Conservation (phyloP, 2,113 vertebrate species). For the Callipepla californica region DNA sequence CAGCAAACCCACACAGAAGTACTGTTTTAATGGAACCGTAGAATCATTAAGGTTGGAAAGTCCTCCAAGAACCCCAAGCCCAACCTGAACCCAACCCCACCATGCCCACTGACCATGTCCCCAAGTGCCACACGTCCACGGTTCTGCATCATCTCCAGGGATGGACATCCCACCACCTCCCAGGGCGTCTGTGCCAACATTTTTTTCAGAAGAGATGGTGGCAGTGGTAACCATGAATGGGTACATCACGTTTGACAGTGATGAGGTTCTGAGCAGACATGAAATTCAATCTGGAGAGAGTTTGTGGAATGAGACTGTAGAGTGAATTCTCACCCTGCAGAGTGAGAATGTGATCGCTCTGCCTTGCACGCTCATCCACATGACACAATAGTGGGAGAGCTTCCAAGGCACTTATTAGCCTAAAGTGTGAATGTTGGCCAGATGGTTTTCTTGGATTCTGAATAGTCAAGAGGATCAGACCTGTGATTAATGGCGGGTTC, state of each 20-base stretch:
- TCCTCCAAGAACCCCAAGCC: not conserved
- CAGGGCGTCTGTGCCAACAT: too few relatives aligned
- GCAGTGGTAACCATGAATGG: not conserved
- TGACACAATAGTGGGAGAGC: conserved; percentile 63
- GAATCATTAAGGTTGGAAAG: not conserved
- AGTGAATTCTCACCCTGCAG: not conserved
- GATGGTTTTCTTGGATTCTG: conserved; percentile 70
- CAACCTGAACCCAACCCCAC: too few relatives aligned
- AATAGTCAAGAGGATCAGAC: conserved; percentile 52
- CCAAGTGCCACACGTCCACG: too few relatives aligned
- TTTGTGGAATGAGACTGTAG: not conserved
- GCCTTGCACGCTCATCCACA: conserved; percentile 58
- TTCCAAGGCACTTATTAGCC: conserved; percentile 64
- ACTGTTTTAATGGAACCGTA: not conserved
- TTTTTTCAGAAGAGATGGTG: not conserved
- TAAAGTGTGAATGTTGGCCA: conserved; percentile 66
- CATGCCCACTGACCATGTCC: not conserved
- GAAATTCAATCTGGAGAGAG: conserved; percentile 31
- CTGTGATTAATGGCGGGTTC: conserved; percentile 66
- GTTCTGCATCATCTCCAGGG: not conserved
- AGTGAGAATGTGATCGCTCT: conserved; percentile 28
- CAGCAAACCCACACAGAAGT: not conserved
- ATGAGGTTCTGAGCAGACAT: conserved; percentile 16
- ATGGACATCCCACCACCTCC: not conserved
- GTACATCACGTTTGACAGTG: not conserved